phyloP scores from a whole-genome alignment of 1,140 invertebrate species.

The Polypedilum pembai region DNA sequence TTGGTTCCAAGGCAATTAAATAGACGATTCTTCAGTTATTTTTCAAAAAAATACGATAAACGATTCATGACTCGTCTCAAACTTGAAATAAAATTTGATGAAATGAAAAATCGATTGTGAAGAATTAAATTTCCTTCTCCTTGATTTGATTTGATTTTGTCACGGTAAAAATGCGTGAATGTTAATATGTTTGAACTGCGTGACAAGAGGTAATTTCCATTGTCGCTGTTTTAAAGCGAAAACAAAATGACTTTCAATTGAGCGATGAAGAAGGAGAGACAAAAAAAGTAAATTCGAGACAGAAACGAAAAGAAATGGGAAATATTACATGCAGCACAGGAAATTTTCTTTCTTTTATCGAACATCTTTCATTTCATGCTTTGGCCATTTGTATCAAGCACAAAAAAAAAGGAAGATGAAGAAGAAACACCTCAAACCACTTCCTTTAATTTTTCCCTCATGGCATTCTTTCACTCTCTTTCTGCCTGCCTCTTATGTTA shows the following conservation, averaged over 20 bases:
- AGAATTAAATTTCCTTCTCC: neutral
- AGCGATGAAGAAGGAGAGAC: neutral
- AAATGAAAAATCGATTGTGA: conserved; percentile 2
- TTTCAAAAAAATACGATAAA: neutral
- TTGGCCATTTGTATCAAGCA: neutral
- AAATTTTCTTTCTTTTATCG: conserved; percentile 10
- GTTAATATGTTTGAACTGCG: conserved; percentile 5
- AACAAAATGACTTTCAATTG: neutral
- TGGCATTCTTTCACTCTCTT: too few relatives aligned
- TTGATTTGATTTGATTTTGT: conserved; percentile 1
- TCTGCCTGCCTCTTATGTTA: too few relatives aligned
- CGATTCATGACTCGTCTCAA: neutral
- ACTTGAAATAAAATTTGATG: neutral
- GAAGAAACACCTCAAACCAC: too few relatives aligned
- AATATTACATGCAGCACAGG: neutral
- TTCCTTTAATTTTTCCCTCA: too few relatives aligned
- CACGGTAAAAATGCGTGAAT: neutral
- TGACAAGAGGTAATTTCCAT: neutral
- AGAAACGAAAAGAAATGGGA: neutral
- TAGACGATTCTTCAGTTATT: neutral
- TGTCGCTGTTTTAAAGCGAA: neutral
- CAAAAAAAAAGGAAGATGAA: too few relatives aligned
- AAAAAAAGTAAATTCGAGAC: neutral
- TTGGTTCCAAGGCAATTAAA: conserved; percentile 11
- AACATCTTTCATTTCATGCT: conserved; percentile 7